phyloP scores from a whole-genome alignment of 2,113 vertebrate genomes.

The Symphodus melops region DNA sequence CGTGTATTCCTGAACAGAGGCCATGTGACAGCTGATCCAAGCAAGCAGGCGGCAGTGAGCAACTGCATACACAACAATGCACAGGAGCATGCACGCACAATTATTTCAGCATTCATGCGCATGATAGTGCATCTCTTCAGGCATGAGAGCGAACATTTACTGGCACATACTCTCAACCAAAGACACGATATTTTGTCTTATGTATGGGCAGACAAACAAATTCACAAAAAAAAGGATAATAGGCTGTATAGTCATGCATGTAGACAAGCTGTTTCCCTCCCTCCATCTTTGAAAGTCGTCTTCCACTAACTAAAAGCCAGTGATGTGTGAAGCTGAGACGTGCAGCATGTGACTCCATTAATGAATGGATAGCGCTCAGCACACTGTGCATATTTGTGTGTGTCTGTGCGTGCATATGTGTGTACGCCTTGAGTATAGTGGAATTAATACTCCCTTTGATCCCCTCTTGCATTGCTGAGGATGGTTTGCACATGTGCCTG shows the following conservation, averaged over 20 bases:
- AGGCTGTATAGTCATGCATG: neutral
- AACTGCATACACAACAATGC: slow-evolving; percentile 40
- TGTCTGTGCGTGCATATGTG: neutral
- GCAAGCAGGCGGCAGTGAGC: slow-evolving; percentile 18
- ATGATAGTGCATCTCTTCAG: slow-evolving; percentile 21
- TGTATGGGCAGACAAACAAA: slow-evolving; percentile 1
- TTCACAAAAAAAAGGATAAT: neutral
- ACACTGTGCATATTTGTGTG: neutral
- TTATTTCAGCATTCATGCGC: slow-evolving; percentile 36
- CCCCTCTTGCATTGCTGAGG: slow-evolving; percentile 32
- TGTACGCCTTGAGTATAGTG: slow-evolving; percentile 21
- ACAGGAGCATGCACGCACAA: slow-evolving; percentile 28
- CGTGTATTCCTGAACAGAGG: slow-evolving; percentile 44
- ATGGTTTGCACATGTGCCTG: slow-evolving; percentile 13
- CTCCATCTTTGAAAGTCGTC: slow-evolving; percentile 7
- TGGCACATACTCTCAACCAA: neutral
- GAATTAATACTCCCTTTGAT: slow-evolving; percentile 61
- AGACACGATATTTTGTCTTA: neutral
- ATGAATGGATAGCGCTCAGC: slow-evolving; percentile 70
- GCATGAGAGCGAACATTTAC: slow-evolving; percentile 17
- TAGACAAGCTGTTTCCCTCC: neutral
- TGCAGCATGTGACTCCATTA: slow-evolving; percentile 66
- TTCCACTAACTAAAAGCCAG: slow-evolving; percentile 30
- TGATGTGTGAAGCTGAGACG: slow-evolving; percentile 53
- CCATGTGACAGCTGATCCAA: slow-evolving; percentile 61